Base-by-base conservation (phyloP, 2,888 invertebrate species). In the Uloborus plumipes region DNA sequence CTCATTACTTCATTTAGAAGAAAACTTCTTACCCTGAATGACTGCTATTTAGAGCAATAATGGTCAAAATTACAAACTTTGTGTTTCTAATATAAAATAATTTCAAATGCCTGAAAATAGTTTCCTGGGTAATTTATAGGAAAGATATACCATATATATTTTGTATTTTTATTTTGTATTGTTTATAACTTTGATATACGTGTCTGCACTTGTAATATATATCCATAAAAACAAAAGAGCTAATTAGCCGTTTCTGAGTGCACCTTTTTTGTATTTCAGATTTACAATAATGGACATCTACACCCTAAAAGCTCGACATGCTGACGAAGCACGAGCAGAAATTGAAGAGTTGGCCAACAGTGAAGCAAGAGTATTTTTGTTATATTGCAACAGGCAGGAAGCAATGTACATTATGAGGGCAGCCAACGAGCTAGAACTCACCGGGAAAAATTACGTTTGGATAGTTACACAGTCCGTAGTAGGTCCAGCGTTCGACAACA, bases 381-480 rank as follows among this genome's bases (percentile, higher is more conserved):
- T 98, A 79, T 97, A 97, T 89, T 95, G 95, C 86, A 96, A 96
- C 39, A 92, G 94, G 79, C 94, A 95, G 88, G 96, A 97, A 89
- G 96, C 96, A 26, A 93, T 93, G 84, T 92, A 93, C 87, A 96
- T 97, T 86, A 91, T 97, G 87, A 91, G 92, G 50, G 93, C 93
- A 49, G 95, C 95, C 3, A 91, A 92, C 78, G 93, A 93, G 87
- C 86, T 89, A 15, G 94, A 94, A 86, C 92, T 96, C 84, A 95
- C 86, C 13, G 94, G 94, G 13, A 96, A 96, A 89, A 96, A 96
- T 89, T 97, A 97, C 89, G 95, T 98, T 14, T 98, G 98, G 98
- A 96, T 98, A 80, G 97, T 96, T 22, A 97, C 97, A 69, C 97
- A 98, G 89, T 95, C 95, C 88, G 96, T 96, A 86, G 94, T 97